phyloP scores from a whole-genome alignment of 1,140 invertebrate genomes.

The Rhopalosiphum padi region DNA sequence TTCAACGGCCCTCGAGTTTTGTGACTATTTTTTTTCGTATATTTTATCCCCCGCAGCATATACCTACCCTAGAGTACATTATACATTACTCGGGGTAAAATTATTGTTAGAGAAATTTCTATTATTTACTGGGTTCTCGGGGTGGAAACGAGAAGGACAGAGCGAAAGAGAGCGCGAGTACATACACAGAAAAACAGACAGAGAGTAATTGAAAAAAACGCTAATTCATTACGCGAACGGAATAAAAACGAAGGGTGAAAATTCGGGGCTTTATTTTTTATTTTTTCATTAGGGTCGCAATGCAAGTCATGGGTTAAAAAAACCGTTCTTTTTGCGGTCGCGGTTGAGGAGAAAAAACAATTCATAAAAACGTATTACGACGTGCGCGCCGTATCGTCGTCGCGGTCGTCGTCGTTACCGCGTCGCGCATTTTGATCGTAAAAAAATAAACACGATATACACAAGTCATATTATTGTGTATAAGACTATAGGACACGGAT shows the following conservation, averaged over 20 bases:
- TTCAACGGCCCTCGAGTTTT: constrained; percentile 23
- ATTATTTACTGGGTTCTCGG: constrained; percentile 41
- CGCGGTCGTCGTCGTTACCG: neutral
- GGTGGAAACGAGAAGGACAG: constrained; percentile 32
- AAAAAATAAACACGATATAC: neutral
- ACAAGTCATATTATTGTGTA: neutral
- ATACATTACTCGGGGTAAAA: neutral
- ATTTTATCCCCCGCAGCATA: neutral
- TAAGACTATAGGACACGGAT: neutral
- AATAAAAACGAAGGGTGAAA: constrained; percentile 51
- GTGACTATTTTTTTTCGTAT: constrained; percentile 3
- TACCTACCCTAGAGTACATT: neutral
- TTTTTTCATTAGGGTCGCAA: constrained; percentile 12
- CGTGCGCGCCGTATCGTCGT: neutral
- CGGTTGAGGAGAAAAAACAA: constrained; percentile 31
- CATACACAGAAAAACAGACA: constrained; percentile 35
- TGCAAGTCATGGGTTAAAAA: constrained; percentile 46
- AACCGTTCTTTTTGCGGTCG: constrained; percentile 47
- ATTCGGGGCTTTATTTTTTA: constrained; percentile 23
- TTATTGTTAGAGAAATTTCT: constrained; percentile 42
- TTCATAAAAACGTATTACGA: neutral
- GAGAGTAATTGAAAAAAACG: constrained; percentile 58
- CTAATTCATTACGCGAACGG: constrained; percentile 53
- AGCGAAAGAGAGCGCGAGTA: neutral
- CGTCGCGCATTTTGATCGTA: neutral